Evolutionary conservation across 2,797 vertebrate genomes (phyloP), one percentile per base, ranked within the genome.

Genomic region (Mormyrops boulengeri): DNA sequence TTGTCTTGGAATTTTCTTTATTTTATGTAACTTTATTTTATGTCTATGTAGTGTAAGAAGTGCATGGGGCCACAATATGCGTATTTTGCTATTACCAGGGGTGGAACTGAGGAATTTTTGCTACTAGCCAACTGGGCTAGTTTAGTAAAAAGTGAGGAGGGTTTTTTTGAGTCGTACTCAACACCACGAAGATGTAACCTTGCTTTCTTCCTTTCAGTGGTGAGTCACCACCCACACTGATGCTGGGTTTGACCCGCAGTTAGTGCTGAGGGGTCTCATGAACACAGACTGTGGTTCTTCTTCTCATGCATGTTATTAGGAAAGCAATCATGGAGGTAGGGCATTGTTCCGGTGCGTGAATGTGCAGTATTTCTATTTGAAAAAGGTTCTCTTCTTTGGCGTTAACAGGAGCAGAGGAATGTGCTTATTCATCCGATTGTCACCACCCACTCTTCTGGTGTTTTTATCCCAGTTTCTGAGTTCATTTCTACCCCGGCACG

Each of bases 191-290:
- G 44, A 85, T 41, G 50, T 57, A 14, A 7, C 8, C 4, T 44
- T 44, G 19, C 38, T 47, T 9, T 60, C 34, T 87, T 57, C 34
- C 3, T 34, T n/a, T 5, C 53, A 41, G 52, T 19, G 26, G 86
- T 87, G 86, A 87, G 44, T 60, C 86, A 87, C 53, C 53, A 44
- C 53, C 52, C 86, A 87, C 86, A 9, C 73, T 44, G 41, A 73
- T 69, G 41, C 38, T n/a, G 34, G 73, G 34, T 41, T 80, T 44
- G 11, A 80, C 34, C 6, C 34, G 0, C 73, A 80, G 34, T 44
- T n/a, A 80, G 38, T 9, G 38, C 41, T 41, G 38, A 47, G 38
- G 73, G 38, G 38, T 19, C 19, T 80, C 73, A 19, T 80, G 66
- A 80, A 80, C 38, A 0, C 38, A 80, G 73, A 38, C 17, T 80